phyloP scores from a whole-genome alignment of 2,113 vertebrate species.

The Neotragus moschatus region DNA sequence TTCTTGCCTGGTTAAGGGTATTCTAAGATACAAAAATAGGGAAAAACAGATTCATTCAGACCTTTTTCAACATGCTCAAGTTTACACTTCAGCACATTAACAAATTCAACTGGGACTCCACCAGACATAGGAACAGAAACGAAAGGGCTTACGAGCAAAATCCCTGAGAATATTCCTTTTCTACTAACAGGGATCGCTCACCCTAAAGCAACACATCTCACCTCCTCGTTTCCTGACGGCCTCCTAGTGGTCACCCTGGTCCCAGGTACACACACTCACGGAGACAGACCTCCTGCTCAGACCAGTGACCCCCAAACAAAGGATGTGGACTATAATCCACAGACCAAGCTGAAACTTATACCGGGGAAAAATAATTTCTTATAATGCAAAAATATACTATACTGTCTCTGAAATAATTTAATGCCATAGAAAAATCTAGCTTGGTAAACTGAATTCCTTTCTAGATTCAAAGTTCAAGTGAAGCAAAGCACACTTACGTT shows the following conservation, averaged over 20 bases:
- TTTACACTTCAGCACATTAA: not conserved
- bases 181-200: not conserved
- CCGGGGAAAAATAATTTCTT: not conserved
- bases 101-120: not conserved
- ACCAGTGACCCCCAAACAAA: not conserved
- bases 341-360: not conserved
- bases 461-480: constrained; percentile 18
- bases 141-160: not conserved
- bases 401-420: constrained; percentile 3
- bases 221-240: not conserved
- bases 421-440: not conserved
- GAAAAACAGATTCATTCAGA: not conserved
- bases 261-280: fast-evolving
- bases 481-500: constrained; percentile 87
- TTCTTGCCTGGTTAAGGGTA: not conserved
- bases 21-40: not conserved
- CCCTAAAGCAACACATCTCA: not conserved
- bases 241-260: fast-evolving
- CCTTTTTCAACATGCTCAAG: not conserved
- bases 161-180: not conserved
- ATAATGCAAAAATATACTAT: not conserved
- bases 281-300: not conserved
- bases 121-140: not conserved
- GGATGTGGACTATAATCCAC: not conserved
- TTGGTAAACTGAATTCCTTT: not conserved